Evolutionary conservation across 2,888 invertebrate species (phyloP).

Genomic region (Ecdyonurus torrentis): DNA sequence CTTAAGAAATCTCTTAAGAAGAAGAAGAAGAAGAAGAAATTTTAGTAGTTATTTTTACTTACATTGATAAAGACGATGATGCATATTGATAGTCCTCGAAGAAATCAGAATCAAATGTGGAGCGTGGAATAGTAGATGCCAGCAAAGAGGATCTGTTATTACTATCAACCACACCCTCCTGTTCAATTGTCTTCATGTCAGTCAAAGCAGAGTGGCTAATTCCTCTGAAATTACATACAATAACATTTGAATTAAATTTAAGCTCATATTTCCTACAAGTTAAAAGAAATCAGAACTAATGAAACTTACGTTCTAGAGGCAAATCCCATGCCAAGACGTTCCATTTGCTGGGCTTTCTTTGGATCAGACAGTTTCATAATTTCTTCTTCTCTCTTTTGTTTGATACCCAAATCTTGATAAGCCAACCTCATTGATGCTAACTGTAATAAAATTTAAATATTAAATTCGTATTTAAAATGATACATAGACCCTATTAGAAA

Average conservation of each 20-base stretch:
- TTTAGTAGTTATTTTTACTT: constrained; percentile 10
- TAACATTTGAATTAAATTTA: no score
- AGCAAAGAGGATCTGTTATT: constrained; percentile 22
- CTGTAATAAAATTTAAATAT: constrained; percentile 16
- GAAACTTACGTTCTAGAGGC: constrained; percentile 32
- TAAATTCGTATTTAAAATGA: no score
- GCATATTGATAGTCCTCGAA: constrained; percentile 29
- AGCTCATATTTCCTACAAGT: no score
- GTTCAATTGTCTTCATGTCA: constrained; percentile 84
- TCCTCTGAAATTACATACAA: constrained; percentile 28
- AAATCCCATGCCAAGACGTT: constrained; percentile 87
- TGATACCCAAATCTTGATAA: constrained; percentile 57
- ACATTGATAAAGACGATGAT: constrained; percentile 42
- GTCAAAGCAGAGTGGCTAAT: constrained; percentile 73
- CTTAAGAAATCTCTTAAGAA: no score
- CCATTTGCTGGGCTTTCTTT: constrained; percentile 70
- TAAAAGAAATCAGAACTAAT: no score
- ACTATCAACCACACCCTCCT: constrained; percentile 33
- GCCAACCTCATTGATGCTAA: constrained; percentile 37
- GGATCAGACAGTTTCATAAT: constrained; percentile 57
- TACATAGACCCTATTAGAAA: no score
- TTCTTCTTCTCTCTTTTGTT: constrained; percentile 53
- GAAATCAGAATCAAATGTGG: constrained; percentile 21
- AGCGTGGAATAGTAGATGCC: background rate
- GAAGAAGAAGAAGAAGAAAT: no score